A percentile compares a stretch with the other conserved stretches of the same genome.
Conservation (phyloP, 2,797 vertebrate species). For the Fratercula arctica region DNA sequence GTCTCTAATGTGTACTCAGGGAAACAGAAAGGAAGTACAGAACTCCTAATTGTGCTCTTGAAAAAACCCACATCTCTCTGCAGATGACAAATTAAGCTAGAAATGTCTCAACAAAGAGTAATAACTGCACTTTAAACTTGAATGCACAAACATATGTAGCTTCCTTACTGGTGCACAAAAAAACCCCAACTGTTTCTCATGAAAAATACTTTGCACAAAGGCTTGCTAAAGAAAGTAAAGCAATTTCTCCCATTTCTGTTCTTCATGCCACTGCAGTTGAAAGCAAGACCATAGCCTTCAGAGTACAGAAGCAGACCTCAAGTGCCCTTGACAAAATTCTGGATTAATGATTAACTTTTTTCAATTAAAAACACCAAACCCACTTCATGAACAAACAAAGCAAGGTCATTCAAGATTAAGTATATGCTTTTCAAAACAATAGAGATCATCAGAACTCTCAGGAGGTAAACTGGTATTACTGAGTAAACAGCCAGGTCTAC, state of each 20-base stretch:
- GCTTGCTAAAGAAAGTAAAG: background rate
- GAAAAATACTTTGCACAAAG: background rate
- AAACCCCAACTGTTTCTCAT: background rate
- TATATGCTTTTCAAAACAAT: background rate
- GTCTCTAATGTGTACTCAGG: background rate
- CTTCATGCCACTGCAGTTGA: background rate
- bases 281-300: background rate
- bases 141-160: background rate
- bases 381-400: background rate
- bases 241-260: background rate
- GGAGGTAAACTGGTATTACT: background rate
- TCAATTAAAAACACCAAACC: background rate
- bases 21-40: background rate
- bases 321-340: background rate
- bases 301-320: background rate
- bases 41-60: background rate
- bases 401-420: background rate
- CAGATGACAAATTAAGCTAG: background rate
- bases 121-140: background rate
- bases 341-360: background rate
- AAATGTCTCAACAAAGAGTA: background rate
- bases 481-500: background rate
- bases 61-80: rapidly evolving
- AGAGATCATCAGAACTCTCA: background rate
- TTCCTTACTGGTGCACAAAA: background rate